Evolutionary conservation across 2,113 vertebrate genomes (phyloP).

Genomic region (Vicugna pacos): DNA sequence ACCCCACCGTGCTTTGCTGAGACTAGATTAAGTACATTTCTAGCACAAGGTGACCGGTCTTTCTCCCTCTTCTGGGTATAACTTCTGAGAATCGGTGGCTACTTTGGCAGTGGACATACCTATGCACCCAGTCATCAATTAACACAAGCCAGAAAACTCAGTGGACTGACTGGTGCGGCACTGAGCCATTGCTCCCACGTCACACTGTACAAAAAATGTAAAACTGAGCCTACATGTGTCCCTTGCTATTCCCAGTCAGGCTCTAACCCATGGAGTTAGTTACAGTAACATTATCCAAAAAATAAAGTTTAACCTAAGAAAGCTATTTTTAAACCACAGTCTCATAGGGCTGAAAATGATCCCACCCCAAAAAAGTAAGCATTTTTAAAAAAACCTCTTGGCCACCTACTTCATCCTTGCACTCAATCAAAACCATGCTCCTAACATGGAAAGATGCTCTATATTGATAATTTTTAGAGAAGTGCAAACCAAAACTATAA

Average conservation of each 20-base stretch:
- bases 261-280: neutral
- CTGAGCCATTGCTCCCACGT: neutral
- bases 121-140: neutral
- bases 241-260: neutral
- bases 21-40: neutral
- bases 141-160: neutral
- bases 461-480: too few relatives aligned
- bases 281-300: neutral
- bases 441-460: neutral
- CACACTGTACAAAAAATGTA: neutral
- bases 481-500: too few relatives aligned
- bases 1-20: neutral
- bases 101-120: neutral
- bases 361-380: neutral
- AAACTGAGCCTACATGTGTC: neutral
- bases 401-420: neutral
- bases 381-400: neutral
- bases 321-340: neutral
- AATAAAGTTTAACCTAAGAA: neutral
- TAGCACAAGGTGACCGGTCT: neutral
- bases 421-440: neutral
- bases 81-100: neutral
- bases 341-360: neutral
- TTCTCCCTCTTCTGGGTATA: neutral
- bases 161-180: neutral